These are phyloP conservation scores for Anarrhichthys ocellatus DNA, from an alignment of 2,113 vertebrate genomes.

Conservation along the genomic window DNA sequence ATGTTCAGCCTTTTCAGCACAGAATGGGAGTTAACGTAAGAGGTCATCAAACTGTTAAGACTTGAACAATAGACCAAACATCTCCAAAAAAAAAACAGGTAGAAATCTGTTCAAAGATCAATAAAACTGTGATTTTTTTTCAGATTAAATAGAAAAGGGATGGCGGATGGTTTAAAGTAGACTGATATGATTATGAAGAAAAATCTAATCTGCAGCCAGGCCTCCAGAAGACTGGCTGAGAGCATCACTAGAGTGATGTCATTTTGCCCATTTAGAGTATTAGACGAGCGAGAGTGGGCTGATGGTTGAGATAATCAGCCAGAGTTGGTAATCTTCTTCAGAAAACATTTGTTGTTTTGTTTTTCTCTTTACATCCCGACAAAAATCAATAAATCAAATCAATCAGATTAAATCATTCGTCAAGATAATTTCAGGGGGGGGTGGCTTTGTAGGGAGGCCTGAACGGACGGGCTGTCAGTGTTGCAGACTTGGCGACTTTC, in stretches of 20 bases:
- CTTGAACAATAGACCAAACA: background rate
- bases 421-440: too few species aligned
- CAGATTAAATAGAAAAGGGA: background rate
- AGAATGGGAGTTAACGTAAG: background rate
- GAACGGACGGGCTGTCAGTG: too few species aligned
- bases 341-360: background rate
- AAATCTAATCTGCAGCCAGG: slow-evolving; percentile 17
- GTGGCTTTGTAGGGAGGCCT: too few species aligned
- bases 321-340: background rate
- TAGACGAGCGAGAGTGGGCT: background rate
- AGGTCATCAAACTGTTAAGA: background rate
- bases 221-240: slow-evolving; percentile 1
- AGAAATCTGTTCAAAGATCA: background rate
- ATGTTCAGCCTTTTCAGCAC: background rate
- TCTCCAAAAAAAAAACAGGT: background rate
- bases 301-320: background rate
- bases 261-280: background rate
- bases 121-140: background rate
- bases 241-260: background rate
- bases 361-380: too few species aligned
- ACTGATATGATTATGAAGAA: slow-evolving; percentile 6
- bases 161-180: background rate
- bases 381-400: background rate
- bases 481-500: too few species aligned
- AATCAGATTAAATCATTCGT: too few species aligned